Percentiles rank a stretch among this genome's conserved stretches.
These are phyloP conservation scores for Chironomus tentans DNA, from an alignment of 2,888 invertebrate species.

Conservation along the genomic window DNA sequence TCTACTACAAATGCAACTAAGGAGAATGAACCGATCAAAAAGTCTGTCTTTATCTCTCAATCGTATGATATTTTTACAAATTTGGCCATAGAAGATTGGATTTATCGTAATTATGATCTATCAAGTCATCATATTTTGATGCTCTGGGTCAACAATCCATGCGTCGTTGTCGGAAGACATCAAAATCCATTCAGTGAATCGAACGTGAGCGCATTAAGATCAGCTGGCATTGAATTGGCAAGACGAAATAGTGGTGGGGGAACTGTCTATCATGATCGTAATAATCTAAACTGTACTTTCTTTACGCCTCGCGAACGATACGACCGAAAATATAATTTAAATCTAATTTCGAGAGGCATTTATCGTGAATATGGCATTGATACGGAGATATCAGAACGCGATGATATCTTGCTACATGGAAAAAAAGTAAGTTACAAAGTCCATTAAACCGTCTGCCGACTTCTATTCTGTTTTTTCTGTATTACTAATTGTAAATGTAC, in stretches of 20 bases:
- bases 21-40: slow-evolving; percentile 44
- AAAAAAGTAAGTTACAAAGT: slow-evolving; percentile 41
- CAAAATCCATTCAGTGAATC: slow-evolving; percentile 96
- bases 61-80: slow-evolving; percentile 86
- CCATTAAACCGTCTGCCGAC: not conserved
- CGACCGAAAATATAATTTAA: slow-evolving; percentile 77
- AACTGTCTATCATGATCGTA: slow-evolving; percentile 91
- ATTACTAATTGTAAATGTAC: no score
- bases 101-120: slow-evolving; percentile 81
- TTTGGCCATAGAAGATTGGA: slow-evolving; percentile 92
- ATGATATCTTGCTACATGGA: slow-evolving; percentile 76
- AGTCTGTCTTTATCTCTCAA: slow-evolving; percentile 86
- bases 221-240: slow-evolving; percentile 64
- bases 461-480: no score
- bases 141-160: slow-evolving; percentile 88
- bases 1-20: not conserved
- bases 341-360: slow-evolving; percentile 73
- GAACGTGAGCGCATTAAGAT: slow-evolving; percentile 58
- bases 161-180: slow-evolving; percentile 91
- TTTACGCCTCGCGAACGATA: slow-evolving; percentile 77
- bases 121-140: slow-evolving; percentile 73
- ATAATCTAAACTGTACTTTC: slow-evolving; percentile 88
- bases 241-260: slow-evolving; percentile 94
- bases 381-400: slow-evolving; percentile 65
- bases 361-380: slow-evolving; percentile 72